These are phyloP conservation scores for Eristalis arbustorum DNA, from an alignment of 2,888 invertebrate species.

Conservation along the genomic window DNA sequence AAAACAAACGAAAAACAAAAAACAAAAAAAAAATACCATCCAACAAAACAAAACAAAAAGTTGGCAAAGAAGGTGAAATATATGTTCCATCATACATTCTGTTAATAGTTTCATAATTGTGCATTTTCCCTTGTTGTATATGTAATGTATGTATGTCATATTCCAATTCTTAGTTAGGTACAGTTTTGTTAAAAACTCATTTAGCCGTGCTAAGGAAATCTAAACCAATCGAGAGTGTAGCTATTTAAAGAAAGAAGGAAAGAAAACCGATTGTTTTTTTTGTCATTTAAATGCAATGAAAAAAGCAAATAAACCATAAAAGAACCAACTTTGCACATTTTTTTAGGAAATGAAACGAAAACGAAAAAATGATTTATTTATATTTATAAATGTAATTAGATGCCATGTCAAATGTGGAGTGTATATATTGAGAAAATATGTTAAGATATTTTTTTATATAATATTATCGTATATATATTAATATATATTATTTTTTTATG, in stretches of 20 bases:
- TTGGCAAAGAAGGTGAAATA: constrained; percentile 3
- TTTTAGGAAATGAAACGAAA: constrained; percentile 33
- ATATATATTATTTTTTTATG: constrained; percentile 60
- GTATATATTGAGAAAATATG: constrained; percentile 54
- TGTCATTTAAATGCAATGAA: not conserved
- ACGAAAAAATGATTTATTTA: constrained; percentile 28
- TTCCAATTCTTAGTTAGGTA: not conserved
- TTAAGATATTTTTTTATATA: constrained; percentile 59
- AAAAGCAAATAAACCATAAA: not conserved
- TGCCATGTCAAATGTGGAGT: constrained; percentile 58
- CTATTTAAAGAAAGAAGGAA: not conserved
- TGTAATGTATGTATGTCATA: constrained; percentile 5
- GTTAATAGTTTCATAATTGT: constrained; percentile 62
- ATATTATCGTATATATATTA: constrained; percentile 48
- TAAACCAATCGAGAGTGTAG: not conserved
- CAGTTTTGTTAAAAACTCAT: not conserved
- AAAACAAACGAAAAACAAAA: not conserved
- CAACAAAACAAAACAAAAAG: not conserved
- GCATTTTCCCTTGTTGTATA: constrained; percentile 56
- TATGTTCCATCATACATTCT: constrained; percentile 59
- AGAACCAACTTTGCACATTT: constrained; percentile 33
- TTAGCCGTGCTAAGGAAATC: not conserved
- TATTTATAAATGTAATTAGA: constrained; percentile 40
- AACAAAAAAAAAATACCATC: too few species aligned
- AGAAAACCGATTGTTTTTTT: not conserved